Percentiles rank a stretch among this genome's conserved stretches.
Conservation (phyloP, 2,797 vertebrate genomes). For the Hyperoplus immaculatus region DNA sequence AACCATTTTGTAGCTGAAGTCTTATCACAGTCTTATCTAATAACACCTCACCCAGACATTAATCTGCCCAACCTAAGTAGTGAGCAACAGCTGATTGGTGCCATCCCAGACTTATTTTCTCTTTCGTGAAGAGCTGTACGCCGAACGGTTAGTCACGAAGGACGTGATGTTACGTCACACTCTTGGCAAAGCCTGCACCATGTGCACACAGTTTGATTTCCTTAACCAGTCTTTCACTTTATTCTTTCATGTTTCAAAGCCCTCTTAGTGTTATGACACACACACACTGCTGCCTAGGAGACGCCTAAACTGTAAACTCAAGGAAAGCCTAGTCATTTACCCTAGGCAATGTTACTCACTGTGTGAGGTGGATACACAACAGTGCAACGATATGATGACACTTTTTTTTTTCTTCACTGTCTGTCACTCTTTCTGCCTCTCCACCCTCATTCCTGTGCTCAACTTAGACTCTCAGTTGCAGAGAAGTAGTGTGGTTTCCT, state of each 20-base stretch:
- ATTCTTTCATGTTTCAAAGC: slow-evolving; percentile 18
- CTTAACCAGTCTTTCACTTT: slow-evolving; percentile 13
- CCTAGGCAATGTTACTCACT: slow-evolving; percentile 65
- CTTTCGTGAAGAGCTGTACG: slow-evolving; percentile 12
- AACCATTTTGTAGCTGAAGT: slow-evolving; percentile 13
- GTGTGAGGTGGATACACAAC: slow-evolving; percentile 17
- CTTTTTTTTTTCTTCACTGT: slow-evolving; percentile 5
- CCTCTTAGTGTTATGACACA: slow-evolving; percentile 47
- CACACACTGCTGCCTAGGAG: slow-evolving; percentile 51
- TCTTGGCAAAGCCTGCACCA: slow-evolving; percentile 36
- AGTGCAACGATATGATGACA: slow-evolving; percentile 11
- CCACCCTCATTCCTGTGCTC: slow-evolving; percentile 4
- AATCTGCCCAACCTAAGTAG: slow-evolving; percentile 9
- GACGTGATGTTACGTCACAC: slow-evolving; percentile 37
- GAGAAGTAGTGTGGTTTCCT: slow-evolving; percentile 5
- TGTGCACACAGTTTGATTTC: slow-evolving; percentile 36
- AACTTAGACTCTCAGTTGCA: background rate
- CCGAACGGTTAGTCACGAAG: slow-evolving; percentile 29
- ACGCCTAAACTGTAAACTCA: slow-evolving; percentile 30
- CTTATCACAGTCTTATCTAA: slow-evolving; percentile 42
- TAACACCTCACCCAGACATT: slow-evolving; percentile 22
- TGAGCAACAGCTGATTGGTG: slow-evolving; percentile 13
- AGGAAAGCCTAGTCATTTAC: slow-evolving; percentile 53
- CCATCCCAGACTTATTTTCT: slow-evolving; percentile 24
- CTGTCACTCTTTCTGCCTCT: slow-evolving; percentile 4